Evolutionary conservation across 2,797 vertebrate species (phyloP).

Genomic region (Anabacerthia variegaticeps): DNA sequence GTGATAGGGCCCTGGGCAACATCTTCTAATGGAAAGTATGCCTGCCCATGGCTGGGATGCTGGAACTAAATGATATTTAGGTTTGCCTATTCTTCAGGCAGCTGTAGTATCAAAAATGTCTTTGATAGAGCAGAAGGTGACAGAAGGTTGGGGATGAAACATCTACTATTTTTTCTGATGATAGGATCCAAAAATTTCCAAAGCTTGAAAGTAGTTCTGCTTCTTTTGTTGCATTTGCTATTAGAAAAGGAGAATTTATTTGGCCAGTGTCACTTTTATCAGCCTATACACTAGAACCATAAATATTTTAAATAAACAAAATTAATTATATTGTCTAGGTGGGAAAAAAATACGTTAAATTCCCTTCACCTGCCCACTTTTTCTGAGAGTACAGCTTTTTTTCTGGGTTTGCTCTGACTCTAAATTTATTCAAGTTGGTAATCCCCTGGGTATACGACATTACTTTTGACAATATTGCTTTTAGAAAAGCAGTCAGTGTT

Average conservation of each 20-base stretch:
- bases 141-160: not conserved
- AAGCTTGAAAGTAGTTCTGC: not conserved
- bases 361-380: not conserved
- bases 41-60: not conserved
- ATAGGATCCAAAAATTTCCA: not conserved
- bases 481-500: not conserved
- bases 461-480: not conserved
- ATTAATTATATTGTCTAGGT: not conserved
- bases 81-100: not conserved
- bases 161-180: not conserved
- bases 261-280: not conserved
- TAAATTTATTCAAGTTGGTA: not conserved
- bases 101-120: fast-evolving
- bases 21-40: not conserved
- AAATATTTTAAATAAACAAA: not conserved
- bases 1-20: not conserved
- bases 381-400: not conserved
- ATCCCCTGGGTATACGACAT: not conserved
- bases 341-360: not conserved
- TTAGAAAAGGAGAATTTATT: not conserved
- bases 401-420: not conserved
- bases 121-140: not conserved
- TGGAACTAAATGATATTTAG: not conserved
- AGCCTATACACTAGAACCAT: not conserved
- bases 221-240: not conserved